These are phyloP conservation scores for Halictus ligatus DNA, from an alignment of 2,888 invertebrate genomes.

Conservation along the genomic window DNA sequence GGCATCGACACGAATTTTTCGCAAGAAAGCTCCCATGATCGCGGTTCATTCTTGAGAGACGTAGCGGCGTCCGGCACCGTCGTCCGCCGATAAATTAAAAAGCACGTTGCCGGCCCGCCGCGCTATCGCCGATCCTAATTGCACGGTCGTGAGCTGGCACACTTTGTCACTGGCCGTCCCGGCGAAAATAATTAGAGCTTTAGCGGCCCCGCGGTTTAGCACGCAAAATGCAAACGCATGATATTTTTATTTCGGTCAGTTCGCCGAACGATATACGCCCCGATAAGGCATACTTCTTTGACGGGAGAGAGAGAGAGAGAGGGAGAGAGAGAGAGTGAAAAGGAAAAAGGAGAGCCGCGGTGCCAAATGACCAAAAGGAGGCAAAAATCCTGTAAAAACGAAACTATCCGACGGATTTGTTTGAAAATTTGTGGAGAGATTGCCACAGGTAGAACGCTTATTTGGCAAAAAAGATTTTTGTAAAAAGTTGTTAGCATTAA, in stretches of 20 bases:
- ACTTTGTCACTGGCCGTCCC: slow-evolving; percentile 65
- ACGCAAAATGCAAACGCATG: slow-evolving; percentile 64
- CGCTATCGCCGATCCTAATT: slow-evolving; percentile 68
- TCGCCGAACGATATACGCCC: not conserved
- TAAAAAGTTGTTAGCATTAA: too few relatives aligned
- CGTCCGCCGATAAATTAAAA: slow-evolving; percentile 67
- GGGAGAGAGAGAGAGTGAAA: not conserved
- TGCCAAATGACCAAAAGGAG: too few relatives aligned
- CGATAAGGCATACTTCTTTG: slow-evolving; percentile 20
- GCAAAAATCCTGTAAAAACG: too few relatives aligned
- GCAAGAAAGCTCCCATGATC: not conserved
- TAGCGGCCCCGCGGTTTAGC: slow-evolving; percentile 54
- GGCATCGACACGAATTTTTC: slow-evolving; percentile 44
- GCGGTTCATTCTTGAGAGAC: slow-evolving; percentile 17
- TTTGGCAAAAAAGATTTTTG: too few relatives aligned
- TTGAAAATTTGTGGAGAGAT: too few relatives aligned
- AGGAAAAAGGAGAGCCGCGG: not conserved
- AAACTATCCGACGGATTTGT: too few relatives aligned
- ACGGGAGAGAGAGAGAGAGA: not conserved
- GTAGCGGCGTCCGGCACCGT: slow-evolving; percentile 31
- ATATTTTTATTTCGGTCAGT: slow-evolving; percentile 46
- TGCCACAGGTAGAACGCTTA: too few relatives aligned
- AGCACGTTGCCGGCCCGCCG: slow-evolving; percentile 32
- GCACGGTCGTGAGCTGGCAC: slow-evolving; percentile 63
- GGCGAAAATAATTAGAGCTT: slow-evolving; percentile 69